Evolutionary conservation across 2,113 vertebrate genomes (phyloP).

Genomic region (Electrona antarctica): DNA sequence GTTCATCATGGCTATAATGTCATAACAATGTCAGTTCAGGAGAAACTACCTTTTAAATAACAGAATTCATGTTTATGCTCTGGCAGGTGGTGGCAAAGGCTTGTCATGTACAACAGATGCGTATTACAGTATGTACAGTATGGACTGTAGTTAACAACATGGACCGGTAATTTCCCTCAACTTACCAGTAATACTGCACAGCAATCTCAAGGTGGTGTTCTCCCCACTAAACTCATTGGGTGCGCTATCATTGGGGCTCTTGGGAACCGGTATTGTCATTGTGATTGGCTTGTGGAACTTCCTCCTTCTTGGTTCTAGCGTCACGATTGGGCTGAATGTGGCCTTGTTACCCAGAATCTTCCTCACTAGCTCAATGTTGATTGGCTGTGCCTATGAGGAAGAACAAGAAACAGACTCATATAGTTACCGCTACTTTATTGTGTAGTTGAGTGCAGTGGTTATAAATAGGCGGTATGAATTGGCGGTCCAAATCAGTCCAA

Average conservation of each 20-base stretch:
- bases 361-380: slow-evolving; percentile 88
- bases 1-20: no score
- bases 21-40: no score
- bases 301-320: slow-evolving; percentile 92
- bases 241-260: slow-evolving; percentile 84
- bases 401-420: neutral
- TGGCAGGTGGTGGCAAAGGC: no score
- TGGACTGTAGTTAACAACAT: neutral
- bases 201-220: slow-evolving; percentile 89
- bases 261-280: slow-evolving; percentile 96
- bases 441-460: no score
- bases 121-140: no score
- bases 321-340: slow-evolving; percentile 96
- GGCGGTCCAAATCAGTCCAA: no score
- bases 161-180: neutral
- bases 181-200: slow-evolving; percentile 97
- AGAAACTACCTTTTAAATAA: no score
- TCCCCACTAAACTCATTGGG: slow-evolving; percentile 86
- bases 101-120: no score
- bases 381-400: slow-evolving; percentile 88
- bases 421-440: no score
- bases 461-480: no score
- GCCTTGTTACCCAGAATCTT: slow-evolving; percentile 97
- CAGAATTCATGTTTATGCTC: no score
- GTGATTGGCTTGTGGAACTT: slow-evolving; percentile 99